These are phyloP conservation scores for Nebria brevicollis DNA, from an alignment of 2,888 invertebrate species.

Conservation along the genomic window DNA sequence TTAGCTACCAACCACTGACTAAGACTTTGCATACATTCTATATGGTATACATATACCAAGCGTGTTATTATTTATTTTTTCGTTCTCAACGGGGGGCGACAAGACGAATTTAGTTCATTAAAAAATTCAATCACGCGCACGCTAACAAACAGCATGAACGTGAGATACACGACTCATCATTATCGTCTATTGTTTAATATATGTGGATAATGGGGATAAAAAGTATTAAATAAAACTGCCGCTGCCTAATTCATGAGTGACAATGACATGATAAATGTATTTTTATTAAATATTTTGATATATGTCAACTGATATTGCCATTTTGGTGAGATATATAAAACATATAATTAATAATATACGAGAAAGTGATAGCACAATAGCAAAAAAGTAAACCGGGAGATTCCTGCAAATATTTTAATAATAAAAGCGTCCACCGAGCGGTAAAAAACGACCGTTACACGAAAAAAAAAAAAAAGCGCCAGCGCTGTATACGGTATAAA, in stretches of 20 bases:
- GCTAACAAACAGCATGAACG: not conserved
- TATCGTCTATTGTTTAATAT: not conserved
- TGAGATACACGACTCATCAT: not conserved
- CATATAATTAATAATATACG: not conserved
- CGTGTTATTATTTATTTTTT: not conserved
- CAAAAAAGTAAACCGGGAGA: not conserved
- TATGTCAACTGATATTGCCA: not conserved
- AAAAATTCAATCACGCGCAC: conserved; percentile 1
- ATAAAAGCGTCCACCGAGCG: not conserved
- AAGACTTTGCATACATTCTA: too few species aligned
- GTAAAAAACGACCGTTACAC: conserved; percentile 32
- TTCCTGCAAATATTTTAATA: not conserved
- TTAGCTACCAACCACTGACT: not conserved
- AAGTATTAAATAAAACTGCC: not conserved
- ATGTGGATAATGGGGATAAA: too few species aligned
- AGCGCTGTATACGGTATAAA: conserved; percentile 23
- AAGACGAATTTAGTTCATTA: not conserved
- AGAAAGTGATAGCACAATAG: not conserved
- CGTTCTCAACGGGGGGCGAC: not conserved
- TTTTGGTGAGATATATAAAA: not conserved
- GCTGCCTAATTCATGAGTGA: not conserved
- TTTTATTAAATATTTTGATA: not conserved
- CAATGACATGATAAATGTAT: not conserved
- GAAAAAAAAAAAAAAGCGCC: conserved; percentile 24
- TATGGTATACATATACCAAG: not conserved